Evolutionary conservation across 2,888 invertebrate species (phyloP), one percentile per base, ranked within the genome.

Genomic region (Drosophila putrida): DNA sequence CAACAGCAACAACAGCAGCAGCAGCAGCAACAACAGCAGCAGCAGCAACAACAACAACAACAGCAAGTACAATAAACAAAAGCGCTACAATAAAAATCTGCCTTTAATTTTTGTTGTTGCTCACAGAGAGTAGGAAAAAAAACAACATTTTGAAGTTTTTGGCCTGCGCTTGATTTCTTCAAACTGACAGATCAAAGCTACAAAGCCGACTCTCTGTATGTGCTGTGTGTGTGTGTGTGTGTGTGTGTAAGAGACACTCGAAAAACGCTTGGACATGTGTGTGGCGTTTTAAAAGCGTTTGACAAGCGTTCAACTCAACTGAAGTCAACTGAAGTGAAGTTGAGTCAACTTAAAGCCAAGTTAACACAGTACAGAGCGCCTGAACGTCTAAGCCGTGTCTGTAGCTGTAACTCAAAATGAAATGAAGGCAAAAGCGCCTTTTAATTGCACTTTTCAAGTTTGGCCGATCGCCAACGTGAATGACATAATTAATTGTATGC

Each of bases 271-370:
- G 78, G 82, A 89, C 89, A 82, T 85, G 72, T 88, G 78, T 78
- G 81, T 90, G 90, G 90, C 88, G 80, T 89, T 89, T 91, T 90
- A 90, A 91, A 91, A 90, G 91, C 91, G 90, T 91, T 91, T 91
- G 90, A 91, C 90, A 91, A 91, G 80, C 91, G 81, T 80, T 87
- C 89, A 87, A 77, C 80, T 72, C 51, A 50, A 57, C 50, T 64
- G 59, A 61, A 51, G 51, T 65, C 59, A 49, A 59, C 53, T 66
- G 41, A 67, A 59, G 53, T 73, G 55, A 72, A 72, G 72, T 75
- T 53, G 60, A 77, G 71, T 77, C 73, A 78, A 74, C 78, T 77
- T 62, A 36, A 78, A 76, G 72, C 60, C 78, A 64, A 75, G 85
- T 78, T 75, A 49, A 50, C 62, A 68, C 67, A 70, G 69, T 20